A percentile compares a stretch with the other conserved stretches of the same genome.
These are phyloP conservation scores for Pseudonaja textilis DNA, from an alignment of 2,113 vertebrate species.

Conservation along the genomic window DNA sequence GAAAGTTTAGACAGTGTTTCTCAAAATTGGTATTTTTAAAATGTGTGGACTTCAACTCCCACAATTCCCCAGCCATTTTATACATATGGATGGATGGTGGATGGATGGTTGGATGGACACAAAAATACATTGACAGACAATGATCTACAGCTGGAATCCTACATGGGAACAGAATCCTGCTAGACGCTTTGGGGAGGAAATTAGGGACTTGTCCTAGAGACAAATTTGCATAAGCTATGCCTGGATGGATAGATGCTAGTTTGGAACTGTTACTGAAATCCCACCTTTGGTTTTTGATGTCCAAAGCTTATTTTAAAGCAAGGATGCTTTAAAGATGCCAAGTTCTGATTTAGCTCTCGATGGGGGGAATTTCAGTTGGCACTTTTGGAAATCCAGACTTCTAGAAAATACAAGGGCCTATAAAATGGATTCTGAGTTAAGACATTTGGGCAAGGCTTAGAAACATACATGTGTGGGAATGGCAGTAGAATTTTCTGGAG, in stretches of 20 bases:
- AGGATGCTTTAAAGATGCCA: background rate
- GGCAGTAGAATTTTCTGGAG: background rate
- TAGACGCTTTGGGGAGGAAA: background rate
- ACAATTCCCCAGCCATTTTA: background rate
- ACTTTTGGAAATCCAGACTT: background rate
- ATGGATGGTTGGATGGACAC: background rate
- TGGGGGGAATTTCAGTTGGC: background rate
- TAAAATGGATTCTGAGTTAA: background rate
- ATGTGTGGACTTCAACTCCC: background rate
- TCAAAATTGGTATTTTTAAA: background rate
- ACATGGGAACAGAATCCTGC: background rate
- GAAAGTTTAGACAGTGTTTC: background rate
- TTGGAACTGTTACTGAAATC: background rate
- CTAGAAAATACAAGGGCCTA: background rate
- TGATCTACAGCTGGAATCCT: background rate
- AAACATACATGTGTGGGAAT: background rate
- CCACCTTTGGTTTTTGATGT: background rate
- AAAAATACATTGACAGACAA: background rate
- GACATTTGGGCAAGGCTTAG: background rate
- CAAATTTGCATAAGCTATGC: background rate
- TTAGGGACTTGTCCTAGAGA: background rate
- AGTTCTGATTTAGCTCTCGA: background rate
- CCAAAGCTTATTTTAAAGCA: background rate
- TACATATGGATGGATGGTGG: background rate
- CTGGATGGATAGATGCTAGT: background rate